Evolutionary conservation across 2,113 vertebrate species (phyloP).

Genomic region (Tetrao urogallus): DNA sequence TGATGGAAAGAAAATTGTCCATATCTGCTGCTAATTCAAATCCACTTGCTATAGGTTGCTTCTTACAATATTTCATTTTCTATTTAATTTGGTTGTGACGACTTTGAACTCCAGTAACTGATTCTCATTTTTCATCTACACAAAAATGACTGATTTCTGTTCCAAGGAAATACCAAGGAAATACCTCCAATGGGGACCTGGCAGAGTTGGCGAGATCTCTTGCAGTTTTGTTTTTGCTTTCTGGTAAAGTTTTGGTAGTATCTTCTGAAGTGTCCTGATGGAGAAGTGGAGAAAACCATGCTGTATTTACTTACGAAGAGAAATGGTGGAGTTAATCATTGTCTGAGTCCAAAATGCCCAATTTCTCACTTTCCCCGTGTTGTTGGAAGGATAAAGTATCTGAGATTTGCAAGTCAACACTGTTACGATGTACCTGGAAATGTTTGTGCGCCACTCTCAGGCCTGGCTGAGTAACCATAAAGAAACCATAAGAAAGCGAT

Average conservation of each 20-base stretch:
- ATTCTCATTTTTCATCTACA: slow-evolving; percentile 37
- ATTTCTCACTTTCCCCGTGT: neutral
- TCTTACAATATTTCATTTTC: slow-evolving; percentile 69
- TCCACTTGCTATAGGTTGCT: slow-evolving; percentile 37
- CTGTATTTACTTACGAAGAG: neutral
- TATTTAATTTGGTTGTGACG: slow-evolving; percentile 47
- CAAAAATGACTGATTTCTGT: neutral
- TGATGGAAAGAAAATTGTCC: slow-evolving; percentile 7
- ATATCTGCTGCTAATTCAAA: slow-evolving; percentile 57
- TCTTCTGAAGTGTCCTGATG: neutral
- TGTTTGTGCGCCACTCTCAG: neutral
- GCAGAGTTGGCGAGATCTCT: neutral
- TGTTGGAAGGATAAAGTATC: neutral
- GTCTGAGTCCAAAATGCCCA: neutral
- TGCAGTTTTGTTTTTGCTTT: neutral
- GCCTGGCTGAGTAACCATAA: neutral
- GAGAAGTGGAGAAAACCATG: neutral
- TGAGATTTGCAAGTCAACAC: neutral
- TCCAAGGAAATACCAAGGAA: neutral
- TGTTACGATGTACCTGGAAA: neutral
- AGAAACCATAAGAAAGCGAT: neutral
- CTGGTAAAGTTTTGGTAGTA: neutral
- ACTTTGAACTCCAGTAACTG: slow-evolving; percentile 40
- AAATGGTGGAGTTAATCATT: neutral
- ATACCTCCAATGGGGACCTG: neutral